These are phyloP conservation scores for Gopherus evgoodei DNA, from an alignment of 2,113 vertebrate genomes.

Conservation along the genomic window DNA sequence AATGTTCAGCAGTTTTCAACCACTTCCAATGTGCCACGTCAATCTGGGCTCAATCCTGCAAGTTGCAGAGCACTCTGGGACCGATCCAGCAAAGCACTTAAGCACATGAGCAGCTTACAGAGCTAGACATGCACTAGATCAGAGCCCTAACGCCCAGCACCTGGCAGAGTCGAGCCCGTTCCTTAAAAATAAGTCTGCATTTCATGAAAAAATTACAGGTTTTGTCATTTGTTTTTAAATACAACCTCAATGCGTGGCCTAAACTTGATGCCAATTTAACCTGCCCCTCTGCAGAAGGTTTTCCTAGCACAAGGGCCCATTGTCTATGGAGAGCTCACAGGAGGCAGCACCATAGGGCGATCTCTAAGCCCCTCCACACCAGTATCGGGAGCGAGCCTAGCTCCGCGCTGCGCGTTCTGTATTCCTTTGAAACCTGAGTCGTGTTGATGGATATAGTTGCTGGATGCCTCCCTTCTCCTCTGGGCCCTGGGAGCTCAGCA, in stretches of 20 bases:
- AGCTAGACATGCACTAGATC: conserved; percentile 40
- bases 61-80: conserved; percentile 38
- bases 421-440: conserved; percentile 64
- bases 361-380: background rate
- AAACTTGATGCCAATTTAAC: background rate
- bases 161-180: conserved; percentile 39
- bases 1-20: conserved; percentile 7
- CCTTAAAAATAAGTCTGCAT: conserved; percentile 14
- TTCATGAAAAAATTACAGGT: conserved; percentile 17
- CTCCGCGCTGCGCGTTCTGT: conserved; percentile 19
- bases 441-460: conserved; percentile 68
- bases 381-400: conserved; percentile 11
- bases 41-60: conserved; percentile 4
- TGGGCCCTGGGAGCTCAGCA: background rate
- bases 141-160: conserved; percentile 49
- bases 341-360: background rate
- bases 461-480: conserved; percentile 60
- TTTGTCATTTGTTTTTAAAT: conserved; percentile 36
- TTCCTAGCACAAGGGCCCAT: background rate
- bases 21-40: background rate
- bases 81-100: conserved; percentile 45
- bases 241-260: conserved; percentile 14
- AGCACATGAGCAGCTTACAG: conserved; percentile 37
- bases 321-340: background rate
- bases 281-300: background rate